Percentiles rank a stretch among this genome's conserved stretches.
phyloP scores from a whole-genome alignment of 2,797 vertebrate species.

The Pagetopsis macropterus region DNA sequence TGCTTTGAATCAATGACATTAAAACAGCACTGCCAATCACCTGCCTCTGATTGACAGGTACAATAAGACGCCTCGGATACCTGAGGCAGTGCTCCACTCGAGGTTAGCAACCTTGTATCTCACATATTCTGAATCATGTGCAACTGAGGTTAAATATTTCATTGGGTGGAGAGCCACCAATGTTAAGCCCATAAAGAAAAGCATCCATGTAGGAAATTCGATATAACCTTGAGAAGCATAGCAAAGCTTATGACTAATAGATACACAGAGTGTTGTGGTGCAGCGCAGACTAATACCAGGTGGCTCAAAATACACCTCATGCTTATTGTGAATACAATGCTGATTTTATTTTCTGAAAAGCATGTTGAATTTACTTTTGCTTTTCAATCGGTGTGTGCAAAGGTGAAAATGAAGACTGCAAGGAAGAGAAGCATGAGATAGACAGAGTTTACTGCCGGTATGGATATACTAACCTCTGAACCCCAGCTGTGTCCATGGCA shows the following conservation, averaged over 20 bases:
- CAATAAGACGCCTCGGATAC: conserved; percentile 22
- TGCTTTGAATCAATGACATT: conserved; percentile 41
- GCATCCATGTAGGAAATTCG: conserved; percentile 44
- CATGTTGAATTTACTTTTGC: neutral
- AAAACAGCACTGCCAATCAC: conserved; percentile 37
- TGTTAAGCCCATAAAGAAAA: conserved; percentile 30
- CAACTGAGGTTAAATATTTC: conserved; percentile 45
- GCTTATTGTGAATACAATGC: neutral
- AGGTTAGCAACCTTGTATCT: conserved; percentile 18
- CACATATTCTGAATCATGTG: conserved; percentile 12
- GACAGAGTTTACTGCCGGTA: neutral
- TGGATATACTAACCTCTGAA: neutral
- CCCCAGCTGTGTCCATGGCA: neutral
- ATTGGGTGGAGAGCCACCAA: conserved; percentile 15
- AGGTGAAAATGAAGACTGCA: neutral
- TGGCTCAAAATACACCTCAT: neutral
- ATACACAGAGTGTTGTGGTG: conserved; percentile 19
- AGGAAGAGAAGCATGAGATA: neutral
- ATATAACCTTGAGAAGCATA: conserved; percentile 46
- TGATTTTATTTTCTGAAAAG: neutral
- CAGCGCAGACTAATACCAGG: conserved; percentile 10
- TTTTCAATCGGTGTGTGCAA: neutral
- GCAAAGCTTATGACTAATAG: conserved; percentile 37
- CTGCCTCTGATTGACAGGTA: conserved; percentile 34
- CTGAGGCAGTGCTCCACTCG: neutral